These are phyloP conservation scores for Sthenelais limicola DNA, from an alignment of 2,888 invertebrate species.

Conservation along the genomic window DNA sequence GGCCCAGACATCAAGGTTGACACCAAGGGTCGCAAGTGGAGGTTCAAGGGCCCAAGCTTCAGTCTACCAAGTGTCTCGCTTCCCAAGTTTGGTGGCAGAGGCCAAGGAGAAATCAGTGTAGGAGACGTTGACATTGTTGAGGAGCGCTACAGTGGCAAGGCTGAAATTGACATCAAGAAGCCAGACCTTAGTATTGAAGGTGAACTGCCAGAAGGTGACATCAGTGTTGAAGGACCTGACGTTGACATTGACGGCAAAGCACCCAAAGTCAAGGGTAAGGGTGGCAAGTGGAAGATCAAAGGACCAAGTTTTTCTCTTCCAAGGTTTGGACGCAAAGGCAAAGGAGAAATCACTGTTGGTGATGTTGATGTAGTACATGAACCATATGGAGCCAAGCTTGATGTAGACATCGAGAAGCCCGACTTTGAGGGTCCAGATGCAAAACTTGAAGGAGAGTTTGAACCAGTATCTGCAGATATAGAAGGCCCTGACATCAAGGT, in stretches of 20 bases:
- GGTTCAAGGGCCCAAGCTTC: constrained; percentile 23
- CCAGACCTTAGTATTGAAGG: too few species aligned
- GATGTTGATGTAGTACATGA: constrained; percentile 30
- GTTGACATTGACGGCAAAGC: too few species aligned
- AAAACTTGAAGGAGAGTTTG: constrained; percentile 4
- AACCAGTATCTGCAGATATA: constrained; percentile 18
- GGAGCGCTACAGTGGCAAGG: constrained; percentile 24
- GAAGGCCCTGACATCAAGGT: constrained; percentile 1
- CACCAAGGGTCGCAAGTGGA: constrained; percentile 17
- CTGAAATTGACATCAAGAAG: too few species aligned
- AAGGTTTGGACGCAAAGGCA: too few species aligned
- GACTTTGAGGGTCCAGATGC: background rate
- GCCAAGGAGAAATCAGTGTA: constrained; percentile 21
- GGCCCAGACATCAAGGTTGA: constrained; percentile 15
- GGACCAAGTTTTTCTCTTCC: too few species aligned
- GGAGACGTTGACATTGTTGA: constrained; percentile 26
- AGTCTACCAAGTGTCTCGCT: constrained; percentile 18
- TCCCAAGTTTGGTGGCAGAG: constrained; percentile 9
- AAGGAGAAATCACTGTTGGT: constrained; percentile 32
- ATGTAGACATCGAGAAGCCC: background rate
- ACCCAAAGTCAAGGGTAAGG: too few species aligned
- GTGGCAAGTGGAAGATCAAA: too few species aligned
- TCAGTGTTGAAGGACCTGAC: too few species aligned
- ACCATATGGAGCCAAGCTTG: background rate
- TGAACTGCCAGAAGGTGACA: too few species aligned